phyloP scores from a whole-genome alignment of 2,113 vertebrate genomes.

The Pygoscelis antarcticus region DNA sequence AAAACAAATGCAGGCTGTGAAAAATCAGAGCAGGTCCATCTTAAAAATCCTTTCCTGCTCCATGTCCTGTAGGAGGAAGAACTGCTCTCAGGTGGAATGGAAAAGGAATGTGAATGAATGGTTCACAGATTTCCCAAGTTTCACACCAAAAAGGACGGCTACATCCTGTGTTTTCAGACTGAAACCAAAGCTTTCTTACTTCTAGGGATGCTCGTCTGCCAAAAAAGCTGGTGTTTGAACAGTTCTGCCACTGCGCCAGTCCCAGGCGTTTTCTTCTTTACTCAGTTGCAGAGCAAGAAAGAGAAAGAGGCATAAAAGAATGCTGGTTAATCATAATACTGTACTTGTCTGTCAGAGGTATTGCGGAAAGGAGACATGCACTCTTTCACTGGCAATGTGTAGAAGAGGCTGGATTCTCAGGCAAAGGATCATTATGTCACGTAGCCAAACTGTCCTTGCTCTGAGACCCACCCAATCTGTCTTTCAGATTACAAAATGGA shows the following conservation, averaged over 20 bases:
- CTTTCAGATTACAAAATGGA: background rate
- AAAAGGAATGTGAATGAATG: background rate
- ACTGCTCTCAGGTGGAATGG: background rate
- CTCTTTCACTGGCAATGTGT: background rate
- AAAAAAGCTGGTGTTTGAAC: background rate
- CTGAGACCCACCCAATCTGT: background rate
- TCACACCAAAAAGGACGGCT: background rate
- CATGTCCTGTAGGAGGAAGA: background rate
- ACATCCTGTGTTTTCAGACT: background rate
- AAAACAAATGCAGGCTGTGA: background rate
- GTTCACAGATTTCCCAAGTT: background rate
- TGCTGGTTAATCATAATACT: background rate
- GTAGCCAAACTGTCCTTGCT: background rate
- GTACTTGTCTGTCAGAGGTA: background rate
- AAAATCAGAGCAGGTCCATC: background rate
- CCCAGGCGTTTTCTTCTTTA: background rate
- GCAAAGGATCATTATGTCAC: background rate
- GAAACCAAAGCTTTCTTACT: background rate
- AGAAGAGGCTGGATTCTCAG: background rate
- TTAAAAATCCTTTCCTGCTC: background rate
- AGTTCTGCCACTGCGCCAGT: background rate
- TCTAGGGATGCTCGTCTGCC: background rate
- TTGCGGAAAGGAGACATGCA: accelerated
- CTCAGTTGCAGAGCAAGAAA: background rate
- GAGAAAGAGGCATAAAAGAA: background rate